These are phyloP conservation scores for Axea sp. DNA, from an alignment of 2,888 invertebrate genomes.

Conservation along the genomic window DNA sequence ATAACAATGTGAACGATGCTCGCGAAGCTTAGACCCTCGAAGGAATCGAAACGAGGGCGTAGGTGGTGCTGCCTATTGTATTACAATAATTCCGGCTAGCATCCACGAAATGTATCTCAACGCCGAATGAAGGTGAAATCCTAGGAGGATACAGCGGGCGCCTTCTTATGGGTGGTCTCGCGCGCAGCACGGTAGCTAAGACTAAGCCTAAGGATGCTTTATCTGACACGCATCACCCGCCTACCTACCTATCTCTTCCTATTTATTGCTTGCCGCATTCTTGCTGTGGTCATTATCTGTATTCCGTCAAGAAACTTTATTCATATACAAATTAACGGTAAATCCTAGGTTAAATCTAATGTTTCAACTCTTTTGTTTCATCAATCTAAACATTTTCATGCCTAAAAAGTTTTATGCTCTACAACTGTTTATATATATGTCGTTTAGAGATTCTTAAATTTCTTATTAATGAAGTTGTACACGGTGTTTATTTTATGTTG, in stretches of 20 bases:
- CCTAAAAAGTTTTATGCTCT: background rate
- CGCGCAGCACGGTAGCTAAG: slow-evolving; percentile 78
- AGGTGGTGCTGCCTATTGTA: slow-evolving; percentile 72
- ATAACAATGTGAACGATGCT: slow-evolving; percentile 65
- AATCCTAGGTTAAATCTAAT: slow-evolving; percentile 33
- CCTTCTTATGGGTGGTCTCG: slow-evolving; percentile 74
- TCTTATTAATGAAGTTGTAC: too few relatives aligned
- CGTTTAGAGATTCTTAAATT: too few relatives aligned
- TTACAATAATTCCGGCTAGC: slow-evolving; percentile 76
- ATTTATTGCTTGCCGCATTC: slow-evolving; percentile 37
- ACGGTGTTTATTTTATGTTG: too few relatives aligned
- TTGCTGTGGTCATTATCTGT: slow-evolving; percentile 38
- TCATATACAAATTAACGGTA: slow-evolving; percentile 30
- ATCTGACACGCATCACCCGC: slow-evolving; percentile 67
- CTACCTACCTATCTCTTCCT: slow-evolving; percentile 43
- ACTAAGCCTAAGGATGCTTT: slow-evolving; percentile 77
- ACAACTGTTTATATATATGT: too few relatives aligned
- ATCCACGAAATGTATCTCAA: slow-evolving; percentile 64
- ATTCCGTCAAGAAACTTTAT: slow-evolving; percentile 36
- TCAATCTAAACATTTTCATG: background rate
- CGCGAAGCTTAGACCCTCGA: slow-evolving; percentile 53
- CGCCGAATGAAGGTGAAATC: slow-evolving; percentile 72
- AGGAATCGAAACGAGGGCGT: slow-evolving; percentile 64
- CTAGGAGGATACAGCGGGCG: slow-evolving; percentile 68
- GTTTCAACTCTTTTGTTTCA: slow-evolving; percentile 8